Evolutionary conservation across 2,797 vertebrate species (phyloP), one percentile per base, ranked within the genome.

Genomic region (Esox lucius): DNA sequence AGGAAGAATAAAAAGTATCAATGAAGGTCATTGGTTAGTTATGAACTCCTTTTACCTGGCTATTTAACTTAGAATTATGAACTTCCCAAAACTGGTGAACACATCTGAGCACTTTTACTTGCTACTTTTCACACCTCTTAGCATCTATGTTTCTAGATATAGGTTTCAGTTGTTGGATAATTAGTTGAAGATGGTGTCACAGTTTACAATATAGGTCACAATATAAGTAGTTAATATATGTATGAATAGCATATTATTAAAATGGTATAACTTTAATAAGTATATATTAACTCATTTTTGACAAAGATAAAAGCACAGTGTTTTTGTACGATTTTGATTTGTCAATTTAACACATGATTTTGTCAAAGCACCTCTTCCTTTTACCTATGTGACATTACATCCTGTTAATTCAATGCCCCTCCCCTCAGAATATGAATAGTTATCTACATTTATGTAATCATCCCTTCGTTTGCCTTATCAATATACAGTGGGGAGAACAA

Each of bases 201-300:
- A 84, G 74, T 86, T 85, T 84, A 56, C 87, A 85, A 84, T 35
- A 35, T 2, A 2, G 88, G 88, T 90, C 78, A 89, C 91, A 90
- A 86, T 87, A 87, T 86, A 90, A 89, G 88, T 89, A 85, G 88
- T 90, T 92, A 92, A 92, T 92, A 92, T 91, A 91, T 92, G 88
- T 86, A 68, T 89, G 84, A 77, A 76, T 83, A 83, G 88, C 78
- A 90, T 91, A 90, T 89, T 89, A 91, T 88, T 87, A 72, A 87
- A 91, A 90, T 82, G 86, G 75, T 91, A 90, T 89, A 89, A 89
- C 78, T 87, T 86, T 90, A 91, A 86, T 83, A 77, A 84, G 26
- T 74, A 79, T 74, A 84, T 89, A 81, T 87, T 82, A 79, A 88
- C 62, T 83, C 86, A 85, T 80, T 85, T 81, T 79, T 78, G 85